Base-by-base conservation (phyloP, 2,113 vertebrate species). In the Aegotheles bennettii region DNA sequence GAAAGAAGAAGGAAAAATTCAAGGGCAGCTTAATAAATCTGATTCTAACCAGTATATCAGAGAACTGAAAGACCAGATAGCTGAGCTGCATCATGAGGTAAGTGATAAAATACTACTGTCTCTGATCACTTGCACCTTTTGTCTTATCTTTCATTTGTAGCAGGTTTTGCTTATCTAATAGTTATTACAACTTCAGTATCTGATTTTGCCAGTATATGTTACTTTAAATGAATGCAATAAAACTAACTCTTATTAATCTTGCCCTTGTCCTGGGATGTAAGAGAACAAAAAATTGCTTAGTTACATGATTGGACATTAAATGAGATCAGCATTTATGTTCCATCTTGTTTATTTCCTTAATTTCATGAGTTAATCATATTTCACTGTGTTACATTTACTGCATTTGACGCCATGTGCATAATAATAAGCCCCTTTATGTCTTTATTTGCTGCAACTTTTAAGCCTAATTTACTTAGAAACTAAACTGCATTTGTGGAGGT, bases 1-100 rank as follows among this genome's bases (percentile, higher is more conserved):
- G 99, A 99, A 99, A 97, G 99, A 99, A 99, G 99, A 99, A 98
- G 99, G 99, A 68, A 99, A 99, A 97, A 97, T 99, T 95, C 98
- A 99, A 96, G 99, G 99, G n/a, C 99, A 99, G 83, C 98, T 99
- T 91, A 99, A 99, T 98, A 99, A 98, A 98, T 99, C 98, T 11
- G 99, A 99, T 97, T 99, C 98, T 59, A 99, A 98, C 96, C 99
- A 99, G 98, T 99, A 99, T 95, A 99, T 99, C 95, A 98, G 98
- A 67, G 99, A 99, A 95, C 98, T 99, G 95, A 99, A 99, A 98
- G 99, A 99, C 97, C 99, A 99, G 97, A 99, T 99, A 97, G 97
- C 97, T 48, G 99, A 99, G 96, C 98, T 99, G 45, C 98, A 99
- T 96, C 98, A 99, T 70, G 99, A 99, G 99, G 99, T 99, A 98